A percentile compares a stretch with the other conserved stretches of the same genome.
Evolutionary conservation across 2,888 invertebrate genomes (phyloP).

Genomic region (Chloroclystis v-ata): DNA sequence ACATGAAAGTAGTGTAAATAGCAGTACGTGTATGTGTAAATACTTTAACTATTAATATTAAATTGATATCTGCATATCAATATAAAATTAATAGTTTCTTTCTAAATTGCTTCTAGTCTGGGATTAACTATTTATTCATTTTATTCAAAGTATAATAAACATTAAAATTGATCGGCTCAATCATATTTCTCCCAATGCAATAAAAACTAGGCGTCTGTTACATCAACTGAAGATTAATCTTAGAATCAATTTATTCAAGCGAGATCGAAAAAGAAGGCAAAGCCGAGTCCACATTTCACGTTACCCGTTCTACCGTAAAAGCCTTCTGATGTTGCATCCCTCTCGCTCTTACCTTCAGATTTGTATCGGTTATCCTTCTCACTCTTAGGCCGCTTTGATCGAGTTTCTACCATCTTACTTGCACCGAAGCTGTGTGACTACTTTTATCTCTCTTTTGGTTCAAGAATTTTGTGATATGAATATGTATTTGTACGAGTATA

Average conservation of each 20-base stretch:
- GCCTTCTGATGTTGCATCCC: conserved; percentile 67
- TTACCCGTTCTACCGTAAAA: conserved; percentile 76
- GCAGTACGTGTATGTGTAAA: too few relatives aligned
- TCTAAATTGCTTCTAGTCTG: too few relatives aligned
- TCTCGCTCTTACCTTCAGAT: conserved; percentile 44
- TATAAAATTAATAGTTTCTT: too few relatives aligned
- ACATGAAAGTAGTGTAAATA: too few relatives aligned
- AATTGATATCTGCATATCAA: too few relatives aligned
- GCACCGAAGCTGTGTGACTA: conserved; percentile 70
- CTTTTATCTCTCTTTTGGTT: conserved; percentile 71
- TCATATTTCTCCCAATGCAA: conserved; percentile 38
- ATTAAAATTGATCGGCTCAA: conserved; percentile 35
- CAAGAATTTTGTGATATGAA: conserved; percentile 71
- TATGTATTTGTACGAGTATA: conserved; percentile 60
- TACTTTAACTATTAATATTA: too few relatives aligned
- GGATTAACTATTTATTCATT: too few relatives aligned
- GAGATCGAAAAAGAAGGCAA: conserved; percentile 71
- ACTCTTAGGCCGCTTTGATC: conserved; percentile 60
- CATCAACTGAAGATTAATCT: conserved; percentile 67
- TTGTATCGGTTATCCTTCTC: conserved; percentile 43
- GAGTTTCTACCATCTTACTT: conserved; percentile 76
- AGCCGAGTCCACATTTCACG: conserved; percentile 69
- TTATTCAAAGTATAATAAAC: conserved; percentile 20
- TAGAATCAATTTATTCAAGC: conserved; percentile 76
- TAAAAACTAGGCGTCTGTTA: conserved; percentile 53